These are phyloP conservation scores for Hydractinia echinata DNA, from an alignment of 30 jellyfish, hydroid and myxozoan species.

Conservation along the genomic window DNA sequence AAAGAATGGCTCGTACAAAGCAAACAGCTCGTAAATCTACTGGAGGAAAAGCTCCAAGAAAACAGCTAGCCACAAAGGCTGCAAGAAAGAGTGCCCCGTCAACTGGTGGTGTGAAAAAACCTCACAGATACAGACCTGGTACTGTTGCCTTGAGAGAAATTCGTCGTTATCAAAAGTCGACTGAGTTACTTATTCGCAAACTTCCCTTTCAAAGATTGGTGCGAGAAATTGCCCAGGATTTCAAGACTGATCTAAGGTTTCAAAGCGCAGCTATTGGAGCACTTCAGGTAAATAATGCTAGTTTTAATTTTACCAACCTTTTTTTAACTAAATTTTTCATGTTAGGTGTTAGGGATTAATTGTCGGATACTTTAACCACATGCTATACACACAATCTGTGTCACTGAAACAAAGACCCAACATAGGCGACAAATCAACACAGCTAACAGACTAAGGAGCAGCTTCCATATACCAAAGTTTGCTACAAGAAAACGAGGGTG, in stretches of 20 bases:
- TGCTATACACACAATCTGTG: no score
- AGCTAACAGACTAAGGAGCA: no score
- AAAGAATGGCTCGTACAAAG: conserved; percentile 81
- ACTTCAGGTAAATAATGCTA: conserved; percentile 41
- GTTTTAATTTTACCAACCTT: neutral
- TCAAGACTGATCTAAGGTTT: conserved; percentile 79
- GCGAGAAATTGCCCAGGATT: conserved; percentile 88
- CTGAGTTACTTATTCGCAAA: conserved; percentile 77
- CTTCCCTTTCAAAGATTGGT: conserved; percentile 83
- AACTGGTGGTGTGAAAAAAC: conserved; percentile 92
- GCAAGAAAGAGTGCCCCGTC: conserved; percentile 91
- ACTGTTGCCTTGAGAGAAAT: conserved; percentile 85
- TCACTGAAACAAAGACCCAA: no score
- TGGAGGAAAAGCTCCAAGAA: conserved; percentile 96
- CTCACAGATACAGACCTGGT: conserved; percentile 90
- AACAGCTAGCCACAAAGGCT: conserved; percentile 92
- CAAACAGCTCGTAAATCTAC: conserved; percentile 87
- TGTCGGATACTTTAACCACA: no score
- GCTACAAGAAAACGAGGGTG: no score
- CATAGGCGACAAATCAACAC: no score
- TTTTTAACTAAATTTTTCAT: neutral
- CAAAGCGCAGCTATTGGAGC: conserved; percentile 86
- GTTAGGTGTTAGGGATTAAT: no score
- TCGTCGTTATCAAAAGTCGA: conserved; percentile 76
- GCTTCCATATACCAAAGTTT: no score